Evolutionary conservation across 2,797 vertebrate species (phyloP).

Genomic region (Nasua narica): DNA sequence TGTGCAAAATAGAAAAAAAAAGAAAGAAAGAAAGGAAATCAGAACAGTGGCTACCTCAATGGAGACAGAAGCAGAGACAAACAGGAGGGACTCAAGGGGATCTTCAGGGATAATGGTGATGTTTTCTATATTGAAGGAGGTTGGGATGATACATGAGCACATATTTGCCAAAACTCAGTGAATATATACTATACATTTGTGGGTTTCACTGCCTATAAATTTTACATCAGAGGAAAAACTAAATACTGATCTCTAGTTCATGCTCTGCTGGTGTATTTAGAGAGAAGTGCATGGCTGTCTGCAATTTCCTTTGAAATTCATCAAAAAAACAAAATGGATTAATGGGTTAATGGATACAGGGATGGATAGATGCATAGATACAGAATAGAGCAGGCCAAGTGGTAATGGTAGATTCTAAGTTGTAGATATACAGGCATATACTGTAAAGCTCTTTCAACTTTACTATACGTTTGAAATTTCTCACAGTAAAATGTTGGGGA

Average conservation of each 20-base stretch:
- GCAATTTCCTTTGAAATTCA: not conserved
- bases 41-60: not conserved
- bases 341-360: not conserved
- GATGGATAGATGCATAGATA: not conserved
- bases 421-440: not conserved
- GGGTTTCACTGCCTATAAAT: not conserved
- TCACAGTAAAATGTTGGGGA: not conserved
- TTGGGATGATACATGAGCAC: not conserved
- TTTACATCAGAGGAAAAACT: not conserved
- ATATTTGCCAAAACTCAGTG: not conserved
- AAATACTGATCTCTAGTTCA: not conserved
- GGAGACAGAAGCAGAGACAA: not conserved
- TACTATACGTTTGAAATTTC: not conserved
- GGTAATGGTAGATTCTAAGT: not conserved
- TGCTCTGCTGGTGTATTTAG: not conserved
- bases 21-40: not conserved
- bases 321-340: not conserved
- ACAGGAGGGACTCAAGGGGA: too few species aligned
- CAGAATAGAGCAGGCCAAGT: not conserved
- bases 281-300: not conserved
- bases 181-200: not conserved
- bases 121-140: not conserved
- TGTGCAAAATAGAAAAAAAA: constrained; percentile 21
- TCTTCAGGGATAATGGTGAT: not conserved
- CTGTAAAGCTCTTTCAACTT: not conserved